A percentile compares a stretch with the other conserved stretches of the same genome.
Conservation (phyloP, 2,113 vertebrate species). For the Strix uralensis region DNA sequence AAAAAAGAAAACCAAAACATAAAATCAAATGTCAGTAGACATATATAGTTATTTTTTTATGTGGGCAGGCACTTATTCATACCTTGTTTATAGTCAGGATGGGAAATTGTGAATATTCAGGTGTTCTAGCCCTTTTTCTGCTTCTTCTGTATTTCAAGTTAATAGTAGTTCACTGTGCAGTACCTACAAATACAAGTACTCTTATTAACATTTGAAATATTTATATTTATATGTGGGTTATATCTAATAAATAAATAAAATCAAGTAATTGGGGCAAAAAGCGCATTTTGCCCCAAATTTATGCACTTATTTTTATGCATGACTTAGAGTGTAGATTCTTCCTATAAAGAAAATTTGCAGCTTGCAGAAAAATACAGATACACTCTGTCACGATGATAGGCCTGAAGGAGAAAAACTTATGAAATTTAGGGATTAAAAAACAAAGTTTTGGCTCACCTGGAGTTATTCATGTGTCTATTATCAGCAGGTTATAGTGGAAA, state of each 20-base stretch:
- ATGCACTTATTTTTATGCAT: neutral
- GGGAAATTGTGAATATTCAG: neutral
- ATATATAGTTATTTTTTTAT: neutral
- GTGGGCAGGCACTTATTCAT: neutral
- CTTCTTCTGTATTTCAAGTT: neutral
- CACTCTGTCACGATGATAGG: neutral
- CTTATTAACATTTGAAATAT: neutral
- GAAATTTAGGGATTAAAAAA: neutral
- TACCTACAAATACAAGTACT: neutral
- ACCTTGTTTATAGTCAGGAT: neutral
- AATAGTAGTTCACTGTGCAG: neutral
- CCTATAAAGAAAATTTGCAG: neutral
- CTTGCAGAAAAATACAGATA: neutral
- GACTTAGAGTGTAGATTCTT: neutral
- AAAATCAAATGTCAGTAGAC: neutral
- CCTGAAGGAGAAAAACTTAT: neutral
- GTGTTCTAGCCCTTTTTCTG: neutral
- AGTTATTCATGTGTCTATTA: neutral
- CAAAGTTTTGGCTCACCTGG: neutral
- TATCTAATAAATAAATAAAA: conserved; percentile 18
- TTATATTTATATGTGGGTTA: neutral
- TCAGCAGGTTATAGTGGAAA: neutral
- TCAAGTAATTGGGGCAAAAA: neutral
- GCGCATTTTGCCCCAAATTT: neutral
- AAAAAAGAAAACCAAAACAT: neutral